Evolutionary conservation across 2,888 invertebrate genomes (phyloP).

Genomic region (Villa cingulata): DNA sequence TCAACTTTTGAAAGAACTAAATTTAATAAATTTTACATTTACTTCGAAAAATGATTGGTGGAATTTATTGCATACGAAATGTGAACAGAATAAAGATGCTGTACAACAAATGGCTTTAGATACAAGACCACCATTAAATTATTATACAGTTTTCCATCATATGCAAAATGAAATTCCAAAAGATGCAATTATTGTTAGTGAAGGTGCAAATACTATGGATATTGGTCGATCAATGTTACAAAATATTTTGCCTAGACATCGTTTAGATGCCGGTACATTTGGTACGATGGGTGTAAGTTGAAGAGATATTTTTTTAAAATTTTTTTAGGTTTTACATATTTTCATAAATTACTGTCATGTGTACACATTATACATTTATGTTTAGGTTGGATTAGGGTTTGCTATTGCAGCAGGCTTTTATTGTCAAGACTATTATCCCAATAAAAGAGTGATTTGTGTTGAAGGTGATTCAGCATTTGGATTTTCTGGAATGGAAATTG

Average conservation of each 20-base stretch:
- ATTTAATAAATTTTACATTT: constrained; percentile 45
- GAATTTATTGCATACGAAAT: constrained; percentile 53
- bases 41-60: constrained; percentile 56
- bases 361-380: too few relatives aligned
- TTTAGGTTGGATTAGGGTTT: constrained; percentile 70
- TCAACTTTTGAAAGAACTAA: constrained; percentile 46
- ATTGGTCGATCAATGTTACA: constrained; percentile 80
- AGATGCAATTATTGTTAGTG: constrained; percentile 84
- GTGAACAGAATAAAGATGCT: constrained; percentile 57
- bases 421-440: constrained; percentile 67
- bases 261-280: constrained; percentile 91
- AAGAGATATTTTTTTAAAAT: too few relatives aligned
- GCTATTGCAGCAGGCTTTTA: constrained; percentile 85
- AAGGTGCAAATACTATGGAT: constrained; percentile 98
- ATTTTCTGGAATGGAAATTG: constrained; percentile 96
- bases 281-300: constrained; percentile 81
- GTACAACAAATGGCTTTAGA: constrained; percentile 54
- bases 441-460: constrained; percentile 77
- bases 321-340: too few relatives aligned
- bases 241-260: constrained; percentile 72
- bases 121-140: constrained; percentile 69
- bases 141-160: constrained; percentile 81
- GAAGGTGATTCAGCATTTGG: constrained; percentile 98
- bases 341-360: too few relatives aligned
- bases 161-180: constrained; percentile 62